A percentile compares a stretch with the other conserved stretches of the same genome.
phyloP scores from a whole-genome alignment of 1,140 invertebrate species.

The Paraescarpia echinospica region DNA sequence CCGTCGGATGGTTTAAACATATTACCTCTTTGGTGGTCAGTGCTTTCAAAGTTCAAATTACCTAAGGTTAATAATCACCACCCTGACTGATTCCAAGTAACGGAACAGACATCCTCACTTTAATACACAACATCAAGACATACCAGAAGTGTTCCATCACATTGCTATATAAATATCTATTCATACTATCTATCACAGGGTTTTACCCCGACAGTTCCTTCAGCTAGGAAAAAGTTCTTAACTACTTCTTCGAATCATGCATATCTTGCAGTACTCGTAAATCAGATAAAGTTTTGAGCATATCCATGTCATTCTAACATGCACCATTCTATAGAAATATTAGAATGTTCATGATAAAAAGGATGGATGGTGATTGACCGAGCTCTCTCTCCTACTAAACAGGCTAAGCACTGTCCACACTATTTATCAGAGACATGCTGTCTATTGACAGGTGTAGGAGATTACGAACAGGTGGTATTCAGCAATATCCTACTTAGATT shows the following conservation, averaged over 20 bases:
- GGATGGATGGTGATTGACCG: not conserved
- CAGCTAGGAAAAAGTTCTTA: not conserved
- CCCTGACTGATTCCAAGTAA: too few relatives aligned
- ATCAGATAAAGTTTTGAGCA: not conserved
- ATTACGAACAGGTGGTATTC: not conserved
- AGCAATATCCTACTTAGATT: not conserved
- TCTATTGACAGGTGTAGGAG: not conserved
- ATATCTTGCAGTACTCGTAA: not conserved
- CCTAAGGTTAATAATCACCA: too few relatives aligned
- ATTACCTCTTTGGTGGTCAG: too few relatives aligned
- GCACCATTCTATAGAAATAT: not conserved
- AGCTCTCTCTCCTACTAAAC: not conserved
- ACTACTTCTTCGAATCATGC: not conserved
- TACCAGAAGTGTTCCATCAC: not conserved
- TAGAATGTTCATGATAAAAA: not conserved
- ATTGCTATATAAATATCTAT: too few relatives aligned
- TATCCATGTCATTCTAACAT: not conserved
- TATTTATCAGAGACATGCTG: not conserved
- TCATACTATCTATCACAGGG: not conserved
- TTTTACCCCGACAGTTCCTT: not conserved
- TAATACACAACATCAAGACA: not conserved
- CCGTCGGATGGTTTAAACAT: too few relatives aligned
- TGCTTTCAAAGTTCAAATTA: too few relatives aligned
- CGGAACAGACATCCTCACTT: too few relatives aligned
- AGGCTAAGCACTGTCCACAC: not conserved